phyloP scores from a whole-genome alignment of 2,888 invertebrate genomes.

The Hydrotaea diabolus region DNA sequence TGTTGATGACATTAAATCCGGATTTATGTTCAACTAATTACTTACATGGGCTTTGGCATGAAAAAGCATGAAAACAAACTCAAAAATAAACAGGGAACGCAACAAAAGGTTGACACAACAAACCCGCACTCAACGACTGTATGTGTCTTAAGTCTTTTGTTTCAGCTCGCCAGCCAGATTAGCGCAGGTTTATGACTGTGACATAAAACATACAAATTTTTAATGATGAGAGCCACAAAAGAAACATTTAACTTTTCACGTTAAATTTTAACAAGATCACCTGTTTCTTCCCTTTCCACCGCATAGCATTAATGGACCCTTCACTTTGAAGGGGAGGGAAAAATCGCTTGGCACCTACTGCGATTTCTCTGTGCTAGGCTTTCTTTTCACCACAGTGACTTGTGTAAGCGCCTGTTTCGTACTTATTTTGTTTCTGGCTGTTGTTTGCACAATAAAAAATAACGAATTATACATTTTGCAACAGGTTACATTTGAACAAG shows the following conservation, averaged over 20 bases:
- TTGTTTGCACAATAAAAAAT: constrained; percentile 15
- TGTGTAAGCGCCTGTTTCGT: too few species aligned
- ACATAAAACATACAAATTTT: constrained; percentile 23
- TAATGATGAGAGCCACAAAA: neutral
- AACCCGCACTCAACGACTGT: neutral
- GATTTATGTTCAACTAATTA: constrained; percentile 40
- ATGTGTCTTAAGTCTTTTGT: constrained; percentile 51
- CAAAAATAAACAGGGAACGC: neutral
- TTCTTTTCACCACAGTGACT: neutral
- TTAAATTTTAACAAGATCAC: constrained; percentile 27
- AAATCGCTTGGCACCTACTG: constrained; percentile 52
- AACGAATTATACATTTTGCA: constrained; percentile 56
- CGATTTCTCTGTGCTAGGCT: neutral
- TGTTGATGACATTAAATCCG: neutral
- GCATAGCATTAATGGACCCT: too few species aligned
- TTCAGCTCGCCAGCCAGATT: neutral
- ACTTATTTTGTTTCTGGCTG: neutral
- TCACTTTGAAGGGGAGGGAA: neutral
- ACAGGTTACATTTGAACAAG: constrained; percentile 51
- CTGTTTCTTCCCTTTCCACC: constrained; percentile 39
- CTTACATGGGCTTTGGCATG: constrained; percentile 25
- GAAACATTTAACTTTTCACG: neutral
- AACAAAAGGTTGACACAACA: neutral
- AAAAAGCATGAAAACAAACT: neutral
- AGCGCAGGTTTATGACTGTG: constrained; percentile 30